phyloP scores from a whole-genome alignment of 2,113 vertebrate genomes.

The Hemichromis elongatus region DNA sequence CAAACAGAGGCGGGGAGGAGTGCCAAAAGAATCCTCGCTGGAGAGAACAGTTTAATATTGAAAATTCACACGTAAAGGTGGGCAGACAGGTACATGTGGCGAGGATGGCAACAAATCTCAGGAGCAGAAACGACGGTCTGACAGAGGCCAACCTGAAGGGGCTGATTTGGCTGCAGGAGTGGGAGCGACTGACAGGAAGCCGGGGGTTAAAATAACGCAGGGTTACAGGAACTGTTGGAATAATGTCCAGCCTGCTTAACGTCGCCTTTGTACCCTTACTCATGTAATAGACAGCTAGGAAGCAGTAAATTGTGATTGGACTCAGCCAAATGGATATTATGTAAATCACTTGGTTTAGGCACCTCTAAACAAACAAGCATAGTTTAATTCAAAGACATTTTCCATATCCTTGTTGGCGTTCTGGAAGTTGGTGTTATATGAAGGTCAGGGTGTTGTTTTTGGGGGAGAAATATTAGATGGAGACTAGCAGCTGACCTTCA shows the following conservation, averaged over 20 bases:
- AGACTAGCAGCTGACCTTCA: conserved; percentile 37
- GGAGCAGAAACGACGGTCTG: not conserved
- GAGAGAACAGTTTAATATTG: not conserved
- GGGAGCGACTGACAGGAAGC: not conserved
- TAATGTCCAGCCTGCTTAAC: not conserved
- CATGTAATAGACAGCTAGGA: conserved; percentile 11
- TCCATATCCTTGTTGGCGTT: not conserved
- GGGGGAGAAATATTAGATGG: not conserved
- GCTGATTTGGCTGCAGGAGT: not conserved
- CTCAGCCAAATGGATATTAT: conserved; percentile 14
- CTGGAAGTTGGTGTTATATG: not conserved
- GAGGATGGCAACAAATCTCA: not conserved
- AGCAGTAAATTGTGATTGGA: conserved; percentile 25
- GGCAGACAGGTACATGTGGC: not conserved
- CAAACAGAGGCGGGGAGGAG: not conserved
- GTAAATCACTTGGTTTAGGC: not conserved
- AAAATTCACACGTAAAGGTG: not conserved
- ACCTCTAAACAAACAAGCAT: not conserved
- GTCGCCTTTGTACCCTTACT: not conserved
- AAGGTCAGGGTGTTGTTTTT: conserved; percentile 3
- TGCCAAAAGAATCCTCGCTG: not conserved
- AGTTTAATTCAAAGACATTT: not conserved
- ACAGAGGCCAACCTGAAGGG: not conserved
- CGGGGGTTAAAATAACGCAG: not conserved
- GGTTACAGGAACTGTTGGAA: not conserved